Conservation (phyloP, 2,888 invertebrate genomes). For the Proisotoma minuta region DNA sequence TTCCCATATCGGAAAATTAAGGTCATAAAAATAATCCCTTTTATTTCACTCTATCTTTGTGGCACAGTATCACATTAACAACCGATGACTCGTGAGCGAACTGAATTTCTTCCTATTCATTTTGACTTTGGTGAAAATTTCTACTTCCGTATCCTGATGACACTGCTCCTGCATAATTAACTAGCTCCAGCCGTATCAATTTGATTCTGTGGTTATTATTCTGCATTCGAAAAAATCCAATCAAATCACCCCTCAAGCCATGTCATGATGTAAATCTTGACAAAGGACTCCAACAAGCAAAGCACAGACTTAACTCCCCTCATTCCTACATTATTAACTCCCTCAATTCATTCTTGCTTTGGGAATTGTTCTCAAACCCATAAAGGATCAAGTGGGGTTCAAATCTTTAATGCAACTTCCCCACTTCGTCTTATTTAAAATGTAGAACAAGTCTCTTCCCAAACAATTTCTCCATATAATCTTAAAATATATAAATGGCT, state of each 20-base stretch:
- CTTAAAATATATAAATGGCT: too few relatives aligned
- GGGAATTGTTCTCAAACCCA: constrained; percentile 6
- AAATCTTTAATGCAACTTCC: background rate
- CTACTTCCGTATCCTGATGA: background rate
- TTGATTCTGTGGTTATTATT: constrained; percentile 8
- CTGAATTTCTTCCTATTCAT: background rate
- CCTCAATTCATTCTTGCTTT: constrained; percentile 9
- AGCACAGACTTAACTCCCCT: background rate
- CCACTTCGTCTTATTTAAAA: background rate
- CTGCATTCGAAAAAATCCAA: constrained; percentile 9
- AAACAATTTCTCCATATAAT: too few relatives aligned
- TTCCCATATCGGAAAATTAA: background rate
- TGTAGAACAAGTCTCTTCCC: too few relatives aligned
- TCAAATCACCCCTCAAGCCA: constrained; percentile 12
- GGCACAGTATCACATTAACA: background rate
- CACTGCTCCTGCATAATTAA: constrained; percentile 8
- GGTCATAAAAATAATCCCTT: background rate
- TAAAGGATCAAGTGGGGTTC: background rate
- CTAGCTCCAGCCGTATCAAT: constrained; percentile 2
- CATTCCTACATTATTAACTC: constrained; percentile 14
- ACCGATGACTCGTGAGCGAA: too few relatives aligned
- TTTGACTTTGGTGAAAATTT: background rate
- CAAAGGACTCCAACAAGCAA: background rate
- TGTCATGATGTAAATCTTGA: constrained; percentile 12
- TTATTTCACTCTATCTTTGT: background rate